A percentile compares a stretch with the other conserved stretches of the same genome.
phyloP scores from a whole-genome alignment of 2,113 vertebrate genomes.

The Petrocephalus microphthalmus region DNA sequence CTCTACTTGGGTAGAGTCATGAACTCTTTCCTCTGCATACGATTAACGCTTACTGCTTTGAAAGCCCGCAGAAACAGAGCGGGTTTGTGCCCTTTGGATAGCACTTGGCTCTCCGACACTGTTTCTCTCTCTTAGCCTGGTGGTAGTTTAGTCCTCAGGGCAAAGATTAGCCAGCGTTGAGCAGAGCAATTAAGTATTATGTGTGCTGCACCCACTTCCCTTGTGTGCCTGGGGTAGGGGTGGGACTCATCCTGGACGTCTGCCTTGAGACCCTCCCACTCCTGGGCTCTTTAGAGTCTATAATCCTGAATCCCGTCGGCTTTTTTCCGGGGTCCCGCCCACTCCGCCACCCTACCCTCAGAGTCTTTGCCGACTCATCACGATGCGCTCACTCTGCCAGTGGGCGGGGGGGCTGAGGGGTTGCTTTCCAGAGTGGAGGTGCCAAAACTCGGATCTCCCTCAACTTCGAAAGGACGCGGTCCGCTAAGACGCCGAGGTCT shows the following conservation, averaged over 20 bases:
- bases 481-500: neutral
- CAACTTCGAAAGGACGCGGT: neutral
- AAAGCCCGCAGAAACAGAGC: neutral
- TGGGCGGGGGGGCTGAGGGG: neutral
- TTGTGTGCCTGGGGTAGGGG: neutral
- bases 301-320: conserved; percentile 5
- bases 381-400: neutral
- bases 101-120: neutral
- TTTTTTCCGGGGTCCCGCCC: neutral
- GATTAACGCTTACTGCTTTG: neutral
- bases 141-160: neutral
- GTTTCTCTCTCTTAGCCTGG: neutral
- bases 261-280: neutral
- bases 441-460: neutral
- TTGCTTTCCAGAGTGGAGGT: neutral
- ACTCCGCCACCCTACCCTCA: neutral
- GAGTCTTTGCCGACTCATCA: neutral
- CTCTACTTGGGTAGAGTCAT: neutral
- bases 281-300: neutral
- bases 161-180: neutral
- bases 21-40: neutral
- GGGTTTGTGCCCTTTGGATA: neutral
- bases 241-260: neutral
- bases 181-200: neutral
- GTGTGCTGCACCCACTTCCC: neutral